These are phyloP conservation scores for Acanthosoma haemorrhoidale DNA, from an alignment of 2,888 invertebrate species.

Conservation along the genomic window DNA sequence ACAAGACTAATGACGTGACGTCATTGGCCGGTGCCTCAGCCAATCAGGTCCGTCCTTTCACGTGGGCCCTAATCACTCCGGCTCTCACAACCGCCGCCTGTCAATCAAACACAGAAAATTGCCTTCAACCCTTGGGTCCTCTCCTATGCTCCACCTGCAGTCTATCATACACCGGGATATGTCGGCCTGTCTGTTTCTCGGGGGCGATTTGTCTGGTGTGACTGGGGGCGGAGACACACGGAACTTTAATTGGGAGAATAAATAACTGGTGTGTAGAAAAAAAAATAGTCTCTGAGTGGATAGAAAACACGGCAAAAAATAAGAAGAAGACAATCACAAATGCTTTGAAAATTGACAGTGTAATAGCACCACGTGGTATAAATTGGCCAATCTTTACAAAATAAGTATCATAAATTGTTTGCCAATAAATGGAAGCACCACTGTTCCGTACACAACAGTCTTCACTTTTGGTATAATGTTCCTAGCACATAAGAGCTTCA, in stretches of 20 bases:
- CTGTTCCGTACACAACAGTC: no score
- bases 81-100: conserved; percentile 17
- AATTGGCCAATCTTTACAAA: not conserved
- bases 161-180: not conserved
- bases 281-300: not conserved
- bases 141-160: not conserved
- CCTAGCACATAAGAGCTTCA: no score
- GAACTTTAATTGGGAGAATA: conserved; percentile 10
- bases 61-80: conserved; percentile 4
- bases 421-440: no score
- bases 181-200: no score
- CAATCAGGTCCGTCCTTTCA: conserved; percentile 17
- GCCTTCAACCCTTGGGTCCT: conserved; percentile 1
- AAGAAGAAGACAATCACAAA: not conserved
- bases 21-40: conserved; percentile 30
- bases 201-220: not conserved
- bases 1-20: conserved; percentile 39
- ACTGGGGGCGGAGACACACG: conserved; percentile 6
- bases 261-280: not conserved
- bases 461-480: no score
- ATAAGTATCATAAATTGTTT: not conserved
- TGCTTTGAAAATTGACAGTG: not conserved
- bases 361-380: not conserved
- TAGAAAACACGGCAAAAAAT: not conserved
- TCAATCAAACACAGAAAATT: conserved; percentile 20